phyloP scores from a whole-genome alignment of 2,888 invertebrate species.

The Xiphydria camelus region DNA sequence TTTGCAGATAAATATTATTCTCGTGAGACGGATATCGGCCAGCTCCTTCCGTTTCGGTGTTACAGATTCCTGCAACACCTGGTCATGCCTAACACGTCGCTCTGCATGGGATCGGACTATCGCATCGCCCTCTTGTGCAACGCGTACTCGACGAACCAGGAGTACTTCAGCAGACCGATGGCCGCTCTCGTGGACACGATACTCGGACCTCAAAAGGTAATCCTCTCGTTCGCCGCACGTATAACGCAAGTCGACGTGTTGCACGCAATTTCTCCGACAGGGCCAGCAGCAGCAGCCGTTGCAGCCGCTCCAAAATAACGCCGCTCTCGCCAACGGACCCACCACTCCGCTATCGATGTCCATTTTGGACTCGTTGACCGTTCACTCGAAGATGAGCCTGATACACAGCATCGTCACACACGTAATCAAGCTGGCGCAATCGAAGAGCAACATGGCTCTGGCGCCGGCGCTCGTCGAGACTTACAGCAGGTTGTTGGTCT shows the following conservation, averaged over 20 bases:
- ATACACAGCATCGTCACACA: conserved; percentile 84
- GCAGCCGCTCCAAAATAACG: conserved; percentile 59
- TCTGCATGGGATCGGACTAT: conserved; percentile 83
- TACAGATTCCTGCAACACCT: conserved; percentile 83
- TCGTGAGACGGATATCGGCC: no score
- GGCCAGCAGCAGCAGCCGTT: conserved; percentile 59
- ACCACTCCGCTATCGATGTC: conserved; percentile 90
- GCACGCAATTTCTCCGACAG: conserved; percentile 41
- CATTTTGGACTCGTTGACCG: conserved; percentile 88
- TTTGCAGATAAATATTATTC: no score
- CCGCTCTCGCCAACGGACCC: conserved; percentile 64
- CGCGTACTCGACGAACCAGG: conserved; percentile 92
- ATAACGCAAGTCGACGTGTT: no score
- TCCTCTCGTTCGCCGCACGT: conserved; percentile 6
- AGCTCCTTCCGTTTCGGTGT: no score
- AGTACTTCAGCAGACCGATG: conserved; percentile 90
- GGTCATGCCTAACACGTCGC: conserved; percentile 72
- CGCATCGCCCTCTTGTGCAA: conserved; percentile 91
- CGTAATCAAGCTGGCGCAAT: conserved; percentile 87
- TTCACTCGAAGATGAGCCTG: conserved; percentile 94
- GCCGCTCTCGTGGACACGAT: conserved; percentile 87
- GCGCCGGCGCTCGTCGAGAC: conserved; percentile 94
- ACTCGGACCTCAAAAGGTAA: conserved; percentile 68
- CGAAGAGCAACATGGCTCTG: conserved; percentile 80
- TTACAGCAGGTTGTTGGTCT: conserved; percentile 88